phyloP scores from a whole-genome alignment of 2,888 invertebrate genomes.

The Tipula helvola region DNA sequence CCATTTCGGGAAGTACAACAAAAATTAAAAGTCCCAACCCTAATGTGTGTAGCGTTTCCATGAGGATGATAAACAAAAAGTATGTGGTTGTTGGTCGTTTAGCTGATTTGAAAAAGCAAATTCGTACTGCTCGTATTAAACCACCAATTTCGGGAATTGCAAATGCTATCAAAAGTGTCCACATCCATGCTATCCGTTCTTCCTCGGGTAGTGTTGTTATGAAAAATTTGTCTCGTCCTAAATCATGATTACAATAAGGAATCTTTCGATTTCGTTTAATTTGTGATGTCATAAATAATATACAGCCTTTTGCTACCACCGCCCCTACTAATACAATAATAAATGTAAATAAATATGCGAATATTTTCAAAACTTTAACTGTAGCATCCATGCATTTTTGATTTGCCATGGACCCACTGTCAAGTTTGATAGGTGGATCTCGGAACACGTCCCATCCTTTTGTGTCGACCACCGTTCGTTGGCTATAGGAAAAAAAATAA shows the following conservation, averaged over 20 bases:
- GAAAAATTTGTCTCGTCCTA: conserved; percentile 75
- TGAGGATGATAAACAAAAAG: conserved; percentile 49
- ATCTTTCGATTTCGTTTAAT: conserved; percentile 62
- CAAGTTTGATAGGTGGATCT: conserved; percentile 78
- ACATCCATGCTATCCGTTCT: conserved; percentile 85
- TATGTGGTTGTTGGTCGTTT: conserved; percentile 46
- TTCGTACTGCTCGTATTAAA: conserved; percentile 69
- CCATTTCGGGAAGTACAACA: conserved; percentile 78
- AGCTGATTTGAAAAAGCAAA: conserved; percentile 84
- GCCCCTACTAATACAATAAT: conserved; percentile 72
- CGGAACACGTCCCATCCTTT: conserved; percentile 97
- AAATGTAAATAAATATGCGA: conserved; percentile 78
- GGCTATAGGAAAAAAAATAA: conserved; percentile 37
- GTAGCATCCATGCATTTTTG: conserved; percentile 77
- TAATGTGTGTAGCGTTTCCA: conserved; percentile 79
- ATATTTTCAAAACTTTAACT: conserved; percentile 68
- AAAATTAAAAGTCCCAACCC: conserved; percentile 81
- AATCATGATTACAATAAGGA: conserved; percentile 71
- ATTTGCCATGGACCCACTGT: conserved; percentile 78
- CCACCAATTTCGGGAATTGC: conserved; percentile 81
- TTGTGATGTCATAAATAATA: conserved; percentile 88
- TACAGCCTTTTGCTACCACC: conserved; percentile 76
- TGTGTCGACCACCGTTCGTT: conserved; percentile 71
- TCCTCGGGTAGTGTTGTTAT: conserved; percentile 67
- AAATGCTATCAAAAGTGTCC: conserved; percentile 79